Base-by-base conservation (phyloP, 2,113 vertebrate species). In the Pelecanus crispus region DNA sequence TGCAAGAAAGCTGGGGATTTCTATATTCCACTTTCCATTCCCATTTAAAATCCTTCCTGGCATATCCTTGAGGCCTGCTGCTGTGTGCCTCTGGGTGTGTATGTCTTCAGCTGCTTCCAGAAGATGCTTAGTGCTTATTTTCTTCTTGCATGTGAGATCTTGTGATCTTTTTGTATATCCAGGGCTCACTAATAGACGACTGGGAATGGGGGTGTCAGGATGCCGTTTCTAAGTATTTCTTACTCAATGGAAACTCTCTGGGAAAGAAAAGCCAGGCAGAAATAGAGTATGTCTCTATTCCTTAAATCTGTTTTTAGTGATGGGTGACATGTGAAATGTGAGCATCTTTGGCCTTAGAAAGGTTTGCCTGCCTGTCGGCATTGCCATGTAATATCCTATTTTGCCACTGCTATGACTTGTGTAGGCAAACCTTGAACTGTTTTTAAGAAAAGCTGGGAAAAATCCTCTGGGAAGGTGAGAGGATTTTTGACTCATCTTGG, bases 171-270 rank as follows among this genome's bases (percentile, higher is more conserved):
- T 7, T 3, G 13, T 44, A 32, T 25, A 6, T 13, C 24, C 65
- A 17, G 79, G 45, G 65, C 85, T 77, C 55, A 0, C 47, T 16
- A 3, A 52, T 0, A 24, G 19, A 18, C 0, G 10, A 3, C 44
- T n/a, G 59, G 74, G 74, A 50, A 6, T 24, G 21, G 49, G 18
- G 45, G 10, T 3, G n/a, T 26, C 1, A 0, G 72, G 50, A 59
- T 21, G 36, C 16, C 49, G 53, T 10, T 42, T 28, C 29, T 2
- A 21, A 53, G 17, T 8, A 8, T 56, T 66, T 63, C 45, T 59
- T 28, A 36, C 47, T 44, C 19, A 2, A 0, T 29, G 80, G 86
- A 34, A 94, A 79, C 24, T 52, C n/a, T 81, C 52, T 50, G 88
- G 74, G 74, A 68, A 63, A 63, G 73, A 34, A 31, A 75, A 49